Base-by-base conservation (phyloP, 2,888 invertebrate genomes). In the Coelinius sp. region DNA sequence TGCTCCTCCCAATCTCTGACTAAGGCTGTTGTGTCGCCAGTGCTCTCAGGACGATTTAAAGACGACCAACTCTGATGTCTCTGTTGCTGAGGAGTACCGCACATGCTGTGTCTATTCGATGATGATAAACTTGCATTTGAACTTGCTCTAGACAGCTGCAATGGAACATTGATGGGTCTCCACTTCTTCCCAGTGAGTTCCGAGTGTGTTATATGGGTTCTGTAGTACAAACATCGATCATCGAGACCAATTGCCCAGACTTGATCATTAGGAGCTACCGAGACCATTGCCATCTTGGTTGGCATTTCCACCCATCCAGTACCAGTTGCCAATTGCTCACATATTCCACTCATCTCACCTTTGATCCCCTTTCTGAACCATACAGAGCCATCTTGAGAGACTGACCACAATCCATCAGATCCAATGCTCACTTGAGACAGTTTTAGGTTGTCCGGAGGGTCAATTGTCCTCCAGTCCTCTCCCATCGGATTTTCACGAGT, bases 271-370 rank as follows among this genome's bases (percentile, higher is more conserved):
- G 93, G 91, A 35, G 96, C 94, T 70, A 97, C 94, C n/a, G 95
- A 94, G 59, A 97, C 90, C 83, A 94, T 90, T 22, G 92, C 91
- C 92, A 97, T 94, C 85, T 93, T 92, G 56, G 95, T 96, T 74
- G 95, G 93, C 91, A 97, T 96, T 90, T 96, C 95, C 27, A 97
- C 92, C 97, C 97, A 97, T 25, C 94, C 94, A 82, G 90, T 93
- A 3, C 96, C 96, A 81, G 92, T 92, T 7, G 95, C 94, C 71
- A 93, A 90, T 84, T 93, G 92, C 86, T 94, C 94, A 80, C 93
- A 93, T 73, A 91, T 89, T 3, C 94, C 94, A 22, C 93, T 91
- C 90, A 85, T 93, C 92, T 65, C 94, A 92, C 89, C 93, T 91
- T 77, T 93, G 88, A 75, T 92, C 88, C 91, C 92, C 88, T 95